Evolutionary conservation across 2,797 vertebrate species (phyloP).

Genomic region (Chelmon rostratus): DNA sequence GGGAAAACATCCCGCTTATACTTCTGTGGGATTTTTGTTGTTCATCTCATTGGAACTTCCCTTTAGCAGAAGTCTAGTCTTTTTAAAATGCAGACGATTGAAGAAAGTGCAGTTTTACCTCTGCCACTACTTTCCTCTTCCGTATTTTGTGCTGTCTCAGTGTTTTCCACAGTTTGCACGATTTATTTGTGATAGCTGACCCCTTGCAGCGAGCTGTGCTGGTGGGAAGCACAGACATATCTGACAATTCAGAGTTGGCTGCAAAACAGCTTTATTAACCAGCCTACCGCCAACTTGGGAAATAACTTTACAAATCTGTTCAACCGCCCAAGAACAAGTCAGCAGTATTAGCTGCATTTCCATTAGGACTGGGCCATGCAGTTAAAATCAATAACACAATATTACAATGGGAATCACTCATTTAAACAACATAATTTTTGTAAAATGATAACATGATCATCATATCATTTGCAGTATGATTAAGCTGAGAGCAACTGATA

Average conservation of each 20-base stretch:
- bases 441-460: background rate
- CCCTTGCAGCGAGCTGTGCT: background rate
- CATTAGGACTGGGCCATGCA: background rate
- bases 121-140: background rate
- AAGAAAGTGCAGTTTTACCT: background rate
- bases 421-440: background rate
- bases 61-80: background rate
- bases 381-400: background rate
- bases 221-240: background rate
- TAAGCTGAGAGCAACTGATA: background rate
- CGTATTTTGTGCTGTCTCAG: background rate
- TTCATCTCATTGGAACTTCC: background rate
- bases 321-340: background rate
- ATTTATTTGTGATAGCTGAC: constrained; percentile 6
- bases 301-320: constrained; percentile 9
- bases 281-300: background rate
- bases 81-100: background rate
- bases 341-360: background rate
- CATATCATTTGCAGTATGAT: background rate
- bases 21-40: background rate
- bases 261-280: constrained; percentile 2
- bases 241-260: background rate
- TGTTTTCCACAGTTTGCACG: background rate
- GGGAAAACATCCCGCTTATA: background rate
- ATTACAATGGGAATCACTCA: background rate